Conservation (phyloP, 2,888 invertebrate genomes). For the Hypselothyrea guttata region DNA sequence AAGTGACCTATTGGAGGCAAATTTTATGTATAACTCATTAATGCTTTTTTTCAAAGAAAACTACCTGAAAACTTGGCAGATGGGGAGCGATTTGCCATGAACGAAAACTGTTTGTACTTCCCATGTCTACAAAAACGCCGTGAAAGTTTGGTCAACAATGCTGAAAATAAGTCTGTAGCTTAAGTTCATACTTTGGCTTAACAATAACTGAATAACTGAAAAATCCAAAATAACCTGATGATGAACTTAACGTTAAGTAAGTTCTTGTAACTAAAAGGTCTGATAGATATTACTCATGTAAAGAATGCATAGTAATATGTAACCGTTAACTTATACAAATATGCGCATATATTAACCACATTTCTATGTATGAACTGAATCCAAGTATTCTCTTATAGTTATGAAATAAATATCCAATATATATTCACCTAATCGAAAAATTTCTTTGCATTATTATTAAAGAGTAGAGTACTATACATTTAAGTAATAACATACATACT, state of each 20-base stretch:
- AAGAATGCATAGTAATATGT: slow-evolving; percentile 61
- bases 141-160: slow-evolving; percentile 29
- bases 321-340: slow-evolving; percentile 31
- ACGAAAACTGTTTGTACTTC: slow-evolving; percentile 83
- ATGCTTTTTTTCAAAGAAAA: slow-evolving; percentile 67
- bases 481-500: too few relatives aligned
- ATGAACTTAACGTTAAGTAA: slow-evolving; percentile 45
- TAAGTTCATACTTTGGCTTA: slow-evolving; percentile 10
- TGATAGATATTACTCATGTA: slow-evolving; percentile 68
- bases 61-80: slow-evolving; percentile 85
- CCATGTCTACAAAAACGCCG: slow-evolving; percentile 75
- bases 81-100: slow-evolving; percentile 84
- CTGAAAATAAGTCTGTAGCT: slow-evolving; percentile 57
- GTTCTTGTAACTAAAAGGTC: slow-evolving; percentile 68
- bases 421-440: too few relatives aligned
- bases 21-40: too few relatives aligned
- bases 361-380: neutral
- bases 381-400: neutral
- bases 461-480: too few relatives aligned
- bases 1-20: too few relatives aligned
- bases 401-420: too few relatives aligned
- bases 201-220: slow-evolving; percentile 30
- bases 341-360: slow-evolving; percentile 1
- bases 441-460: too few relatives aligned
- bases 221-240: slow-evolving; percentile 57